phyloP scores from a whole-genome alignment of 2,888 invertebrate species.

The Abrostola tripartita region DNA sequence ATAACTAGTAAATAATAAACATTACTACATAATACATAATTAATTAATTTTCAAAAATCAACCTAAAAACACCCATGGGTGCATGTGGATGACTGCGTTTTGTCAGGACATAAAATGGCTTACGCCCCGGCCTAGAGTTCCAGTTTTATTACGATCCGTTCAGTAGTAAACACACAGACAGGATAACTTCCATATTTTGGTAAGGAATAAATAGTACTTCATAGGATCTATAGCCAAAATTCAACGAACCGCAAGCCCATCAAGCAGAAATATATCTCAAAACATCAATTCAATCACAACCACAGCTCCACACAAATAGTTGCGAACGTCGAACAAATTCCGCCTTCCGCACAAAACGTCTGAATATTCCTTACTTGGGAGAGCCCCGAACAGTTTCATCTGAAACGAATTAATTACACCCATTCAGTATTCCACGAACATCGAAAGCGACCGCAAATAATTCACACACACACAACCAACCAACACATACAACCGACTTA shows the following conservation, averaged over 20 bases:
- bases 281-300: slow-evolving; percentile 24
- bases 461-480: slow-evolving; percentile 69
- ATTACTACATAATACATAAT: too few species aligned
- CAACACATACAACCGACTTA: slow-evolving; percentile 52
- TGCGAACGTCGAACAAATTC: slow-evolving; percentile 32
- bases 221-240: too few species aligned
- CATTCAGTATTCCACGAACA: slow-evolving; percentile 81
- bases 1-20: too few species aligned
- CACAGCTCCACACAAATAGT: slow-evolving; percentile 24
- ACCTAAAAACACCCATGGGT: too few species aligned
- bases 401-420: slow-evolving; percentile 84
- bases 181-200: too few species aligned
- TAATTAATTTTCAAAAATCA: too few species aligned
- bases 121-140: too few species aligned
- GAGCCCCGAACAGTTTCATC: slow-evolving; percentile 66
- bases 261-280: slow-evolving; percentile 22
- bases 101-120: too few species aligned
- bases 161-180: neutral
- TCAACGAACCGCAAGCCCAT: slow-evolving; percentile 7
- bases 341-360: slow-evolving; percentile 37
- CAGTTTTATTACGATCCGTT: too few species aligned
- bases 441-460: slow-evolving; percentile 80
- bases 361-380: slow-evolving; percentile 54
- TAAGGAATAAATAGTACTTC: too few species aligned
- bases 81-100: too few species aligned